These are phyloP conservation scores for Cyprinella venusta DNA, from an alignment of 2,797 vertebrate species.

Conservation along the genomic window DNA sequence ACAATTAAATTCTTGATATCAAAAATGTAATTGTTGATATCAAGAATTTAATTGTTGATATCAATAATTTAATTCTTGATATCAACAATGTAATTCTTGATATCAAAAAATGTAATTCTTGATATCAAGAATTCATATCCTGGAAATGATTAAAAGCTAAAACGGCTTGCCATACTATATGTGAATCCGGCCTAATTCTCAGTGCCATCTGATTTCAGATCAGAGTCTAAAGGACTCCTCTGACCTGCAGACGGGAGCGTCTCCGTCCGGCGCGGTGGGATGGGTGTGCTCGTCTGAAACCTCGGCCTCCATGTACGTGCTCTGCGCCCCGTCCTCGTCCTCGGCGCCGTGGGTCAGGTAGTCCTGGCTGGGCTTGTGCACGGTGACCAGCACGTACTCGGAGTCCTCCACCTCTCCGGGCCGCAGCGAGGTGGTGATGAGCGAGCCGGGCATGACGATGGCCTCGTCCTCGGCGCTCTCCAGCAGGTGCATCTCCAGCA, in stretches of 20 bases:
- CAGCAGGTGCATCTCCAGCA: slow-evolving; percentile 93
- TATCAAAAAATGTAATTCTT: no score
- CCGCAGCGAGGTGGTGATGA: slow-evolving; percentile 95
- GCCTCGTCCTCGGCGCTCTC: slow-evolving; percentile 95
- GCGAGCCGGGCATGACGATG: slow-evolving; percentile 94
- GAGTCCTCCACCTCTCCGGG: slow-evolving; percentile 98
- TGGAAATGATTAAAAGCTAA: no score
- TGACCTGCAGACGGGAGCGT: slow-evolving; percentile 62
- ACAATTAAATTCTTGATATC: no score
- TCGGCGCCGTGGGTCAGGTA: slow-evolving; percentile 79
- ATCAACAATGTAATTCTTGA: no score
- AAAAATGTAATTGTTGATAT: no score
- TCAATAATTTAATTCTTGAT: no score
- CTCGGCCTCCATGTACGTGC: slow-evolving; percentile 77
- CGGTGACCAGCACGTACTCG: slow-evolving; percentile 94
- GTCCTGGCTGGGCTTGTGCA: slow-evolving; percentile 91
- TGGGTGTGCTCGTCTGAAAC: not conserved
- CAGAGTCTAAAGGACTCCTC: no score
- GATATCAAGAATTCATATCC: no score
- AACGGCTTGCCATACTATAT: no score
- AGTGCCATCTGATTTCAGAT: no score
- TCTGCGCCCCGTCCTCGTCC: slow-evolving; percentile 73
- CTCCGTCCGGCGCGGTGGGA: slow-evolving; percentile 65
- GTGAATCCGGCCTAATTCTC: no score
- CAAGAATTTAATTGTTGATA: no score